Conservation (phyloP, 2,888 invertebrate species). For the Graphium colonna region DNA sequence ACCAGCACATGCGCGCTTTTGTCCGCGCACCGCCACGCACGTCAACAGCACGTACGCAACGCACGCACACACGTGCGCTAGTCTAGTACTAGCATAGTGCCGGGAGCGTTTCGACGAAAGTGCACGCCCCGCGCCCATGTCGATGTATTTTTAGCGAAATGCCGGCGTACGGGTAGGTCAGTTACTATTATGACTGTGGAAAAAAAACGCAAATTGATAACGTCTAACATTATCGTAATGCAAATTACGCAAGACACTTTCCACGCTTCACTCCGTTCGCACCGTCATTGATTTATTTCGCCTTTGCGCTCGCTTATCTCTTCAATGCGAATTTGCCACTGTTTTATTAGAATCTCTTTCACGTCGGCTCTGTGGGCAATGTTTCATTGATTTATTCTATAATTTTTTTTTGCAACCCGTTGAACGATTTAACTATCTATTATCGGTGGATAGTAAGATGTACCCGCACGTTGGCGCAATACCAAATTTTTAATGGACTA, state of each 20-base stretch:
- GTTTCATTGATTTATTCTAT: constrained; percentile 12
- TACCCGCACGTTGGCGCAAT: too few species aligned
- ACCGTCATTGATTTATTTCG: background rate
- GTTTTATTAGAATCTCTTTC: background rate
- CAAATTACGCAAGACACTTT: constrained; percentile 29
- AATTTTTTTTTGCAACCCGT: too few species aligned
- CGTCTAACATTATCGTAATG: constrained; percentile 26
- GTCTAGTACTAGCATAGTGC: constrained; percentile 36
- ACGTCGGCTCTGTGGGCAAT: background rate
- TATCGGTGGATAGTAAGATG: too few species aligned
- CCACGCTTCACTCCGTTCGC: background rate
- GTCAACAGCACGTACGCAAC: constrained; percentile 23
- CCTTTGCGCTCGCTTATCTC: constrained; percentile 1
- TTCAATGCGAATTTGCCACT: background rate
- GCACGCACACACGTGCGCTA: constrained; percentile 37
- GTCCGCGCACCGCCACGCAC: constrained; percentile 48
- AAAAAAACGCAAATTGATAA: constrained; percentile 29
- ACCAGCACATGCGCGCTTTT: constrained; percentile 49
- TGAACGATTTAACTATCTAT: too few species aligned
- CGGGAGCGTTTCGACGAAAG: constrained; percentile 49
- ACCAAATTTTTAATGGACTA: too few species aligned
- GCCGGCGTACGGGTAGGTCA: constrained; percentile 69
- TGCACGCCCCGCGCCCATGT: constrained; percentile 49
- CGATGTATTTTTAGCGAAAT: constrained; percentile 67
- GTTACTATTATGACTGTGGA: constrained; percentile 64